A percentile compares a stretch with the other conserved stretches of the same genome.
Evolutionary conservation across 2,888 invertebrate species (phyloP).

Genomic region (Adineta ricciae): DNA sequence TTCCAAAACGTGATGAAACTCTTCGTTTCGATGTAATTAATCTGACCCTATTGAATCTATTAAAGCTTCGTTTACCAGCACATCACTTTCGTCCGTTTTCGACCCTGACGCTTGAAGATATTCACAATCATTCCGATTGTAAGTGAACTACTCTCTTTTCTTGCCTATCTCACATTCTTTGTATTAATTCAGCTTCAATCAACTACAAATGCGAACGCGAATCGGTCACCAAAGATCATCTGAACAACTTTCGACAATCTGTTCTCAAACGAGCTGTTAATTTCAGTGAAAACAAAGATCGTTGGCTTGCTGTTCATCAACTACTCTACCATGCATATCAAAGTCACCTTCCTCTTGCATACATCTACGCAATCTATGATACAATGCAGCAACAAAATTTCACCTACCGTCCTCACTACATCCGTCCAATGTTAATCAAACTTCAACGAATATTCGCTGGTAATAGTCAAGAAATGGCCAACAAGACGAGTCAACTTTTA

Average conservation of each 20-base stretch:
- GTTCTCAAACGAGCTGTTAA: neutral
- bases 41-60: neutral
- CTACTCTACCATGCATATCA: neutral
- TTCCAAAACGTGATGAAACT: slow-evolving; percentile 19
- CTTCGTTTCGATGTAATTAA: neutral
- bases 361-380: neutral
- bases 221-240: neutral
- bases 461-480: neutral
- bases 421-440: neutral
- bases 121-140: neutral
- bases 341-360: neutral
- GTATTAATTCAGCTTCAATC: neutral
- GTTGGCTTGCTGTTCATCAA: neutral
- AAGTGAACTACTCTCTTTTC: neutral
- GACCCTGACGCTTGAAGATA: neutral
- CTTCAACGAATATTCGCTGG: neutral
- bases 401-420: neutral
- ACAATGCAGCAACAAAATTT: neutral
- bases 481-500: neutral
- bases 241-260: neutral
- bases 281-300: neutral
- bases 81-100: slow-evolving; percentile 14
- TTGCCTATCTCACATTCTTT: neutral
- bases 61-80: slow-evolving; percentile 4
- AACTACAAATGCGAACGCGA: neutral